phyloP scores from a whole-genome alignment of 2,113 vertebrate species.

The Octodon degus region DNA sequence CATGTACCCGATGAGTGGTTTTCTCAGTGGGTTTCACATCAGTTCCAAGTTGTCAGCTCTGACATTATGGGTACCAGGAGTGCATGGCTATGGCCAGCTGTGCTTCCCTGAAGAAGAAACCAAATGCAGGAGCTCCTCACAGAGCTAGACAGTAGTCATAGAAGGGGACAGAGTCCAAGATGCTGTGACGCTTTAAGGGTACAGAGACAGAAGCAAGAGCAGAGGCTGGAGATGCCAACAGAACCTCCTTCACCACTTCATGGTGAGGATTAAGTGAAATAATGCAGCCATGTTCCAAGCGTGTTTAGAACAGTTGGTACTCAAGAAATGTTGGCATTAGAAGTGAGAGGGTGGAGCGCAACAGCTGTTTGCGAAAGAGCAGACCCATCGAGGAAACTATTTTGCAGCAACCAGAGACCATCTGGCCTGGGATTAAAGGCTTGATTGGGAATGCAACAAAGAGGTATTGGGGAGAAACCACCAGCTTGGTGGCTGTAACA shows the following conservation, averaged over 20 bases:
- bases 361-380: not conserved
- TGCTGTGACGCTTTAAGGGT: not conserved
- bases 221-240: not conserved
- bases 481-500: not conserved
- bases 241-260: not conserved
- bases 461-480: not conserved
- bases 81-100: fast-evolving
- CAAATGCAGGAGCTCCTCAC: not conserved
- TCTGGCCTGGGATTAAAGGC: not conserved
- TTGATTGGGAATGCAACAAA: not conserved
- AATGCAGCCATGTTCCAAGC: not conserved
- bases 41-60: not conserved
- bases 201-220: not conserved
- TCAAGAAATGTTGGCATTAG: not conserved
- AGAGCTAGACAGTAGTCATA: no score
- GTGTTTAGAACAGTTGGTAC: conserved; percentile 4
- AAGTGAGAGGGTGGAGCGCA: not conserved
- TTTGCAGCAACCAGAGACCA: conserved; percentile 29
- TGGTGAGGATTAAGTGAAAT: not conserved
- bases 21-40: not conserved
- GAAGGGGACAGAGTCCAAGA: not conserved
- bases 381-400: not conserved
- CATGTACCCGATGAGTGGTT: not conserved
- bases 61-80: not conserved
- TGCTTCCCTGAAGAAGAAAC: not conserved